Percentiles rank a stretch among this genome's conserved stretches.
Evolutionary conservation across 2,113 vertebrate genomes (phyloP).

Genomic region (Apeltes quadracus): DNA sequence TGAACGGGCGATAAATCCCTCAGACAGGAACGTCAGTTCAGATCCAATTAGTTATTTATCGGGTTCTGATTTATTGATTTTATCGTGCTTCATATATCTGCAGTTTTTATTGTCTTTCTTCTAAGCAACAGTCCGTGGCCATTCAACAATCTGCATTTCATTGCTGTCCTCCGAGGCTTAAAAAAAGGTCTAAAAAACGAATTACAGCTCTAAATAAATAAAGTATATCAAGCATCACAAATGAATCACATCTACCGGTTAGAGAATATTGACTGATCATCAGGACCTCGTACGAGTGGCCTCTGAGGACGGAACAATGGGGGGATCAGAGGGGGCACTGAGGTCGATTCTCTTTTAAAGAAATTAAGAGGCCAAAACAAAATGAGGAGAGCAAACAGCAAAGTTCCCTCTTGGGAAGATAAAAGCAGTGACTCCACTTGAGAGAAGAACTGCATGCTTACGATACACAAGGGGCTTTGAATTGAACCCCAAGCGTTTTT

Average conservation of each 20-base stretch:
- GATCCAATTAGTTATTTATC: not conserved
- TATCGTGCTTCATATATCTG: not conserved
- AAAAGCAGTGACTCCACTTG: not conserved
- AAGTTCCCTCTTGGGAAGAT: not conserved
- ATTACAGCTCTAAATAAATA: slow-evolving; percentile 31
- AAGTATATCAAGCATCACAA: not conserved
- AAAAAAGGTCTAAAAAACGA: slow-evolving; percentile 2
- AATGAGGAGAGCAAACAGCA: not conserved
- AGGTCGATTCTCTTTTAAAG: slow-evolving; percentile 5
- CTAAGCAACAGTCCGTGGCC: not conserved
- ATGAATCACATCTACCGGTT: slow-evolving; percentile 2
- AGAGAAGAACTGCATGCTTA: not conserved
- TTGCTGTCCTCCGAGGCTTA: too few relatives aligned
- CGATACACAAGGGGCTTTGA: too few relatives aligned
- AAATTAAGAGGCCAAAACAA: slow-evolving; percentile 4
- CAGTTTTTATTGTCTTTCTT: not conserved
- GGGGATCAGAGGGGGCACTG: not conserved
- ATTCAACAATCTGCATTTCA: not conserved
- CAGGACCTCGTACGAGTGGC: slow-evolving; percentile 10
- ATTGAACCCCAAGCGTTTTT: not conserved
- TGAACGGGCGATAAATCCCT: slow-evolving; percentile 20
- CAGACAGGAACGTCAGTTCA: not conserved
- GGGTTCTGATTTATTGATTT: not conserved
- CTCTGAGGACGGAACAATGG: too few relatives aligned
- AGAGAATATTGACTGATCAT: slow-evolving; percentile 48